Percentiles rank a stretch among this genome's conserved stretches.
Evolutionary conservation across 2,888 invertebrate species (phyloP).

Genomic region (Prenolepis imparis): DNA sequence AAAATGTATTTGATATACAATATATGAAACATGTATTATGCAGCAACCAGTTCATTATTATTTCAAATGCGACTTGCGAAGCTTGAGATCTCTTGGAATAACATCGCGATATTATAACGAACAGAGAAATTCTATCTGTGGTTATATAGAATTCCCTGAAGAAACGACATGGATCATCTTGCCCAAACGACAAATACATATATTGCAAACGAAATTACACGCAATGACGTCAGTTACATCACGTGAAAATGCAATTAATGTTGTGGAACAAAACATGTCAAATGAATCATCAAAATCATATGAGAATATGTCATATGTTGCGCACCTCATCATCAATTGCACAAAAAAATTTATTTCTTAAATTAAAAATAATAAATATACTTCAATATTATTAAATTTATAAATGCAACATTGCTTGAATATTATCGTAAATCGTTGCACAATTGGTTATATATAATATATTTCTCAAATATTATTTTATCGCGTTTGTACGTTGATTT

Average conservation of each 20-base stretch:
- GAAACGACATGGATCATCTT: not conserved
- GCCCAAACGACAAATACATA: not conserved
- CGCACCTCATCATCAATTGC: not conserved
- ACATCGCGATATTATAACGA: constrained; percentile 8
- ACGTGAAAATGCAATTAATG: not conserved
- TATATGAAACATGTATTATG: not conserved
- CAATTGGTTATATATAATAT: not conserved
- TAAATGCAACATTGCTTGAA: not conserved
- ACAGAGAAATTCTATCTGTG: not conserved
- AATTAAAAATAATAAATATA: not conserved
- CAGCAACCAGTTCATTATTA: constrained; percentile 2
- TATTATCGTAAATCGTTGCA: not conserved
- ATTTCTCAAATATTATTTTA: not conserved
- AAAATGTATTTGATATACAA: not conserved
- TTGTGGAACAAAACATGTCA: not conserved
- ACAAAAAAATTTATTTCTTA: not conserved
- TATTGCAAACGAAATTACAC: not conserved
- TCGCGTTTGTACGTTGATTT: not conserved
- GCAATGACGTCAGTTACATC: constrained; percentile 21
- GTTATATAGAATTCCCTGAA: constrained; percentile 9
- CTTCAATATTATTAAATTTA: not conserved
- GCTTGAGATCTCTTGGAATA: not conserved
- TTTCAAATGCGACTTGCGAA: not conserved
- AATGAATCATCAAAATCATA: constrained; percentile 7
- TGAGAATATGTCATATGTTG: not conserved